Evolutionary conservation across 2,888 invertebrate genomes (phyloP).

Genomic region (Smittia sp.): DNA sequence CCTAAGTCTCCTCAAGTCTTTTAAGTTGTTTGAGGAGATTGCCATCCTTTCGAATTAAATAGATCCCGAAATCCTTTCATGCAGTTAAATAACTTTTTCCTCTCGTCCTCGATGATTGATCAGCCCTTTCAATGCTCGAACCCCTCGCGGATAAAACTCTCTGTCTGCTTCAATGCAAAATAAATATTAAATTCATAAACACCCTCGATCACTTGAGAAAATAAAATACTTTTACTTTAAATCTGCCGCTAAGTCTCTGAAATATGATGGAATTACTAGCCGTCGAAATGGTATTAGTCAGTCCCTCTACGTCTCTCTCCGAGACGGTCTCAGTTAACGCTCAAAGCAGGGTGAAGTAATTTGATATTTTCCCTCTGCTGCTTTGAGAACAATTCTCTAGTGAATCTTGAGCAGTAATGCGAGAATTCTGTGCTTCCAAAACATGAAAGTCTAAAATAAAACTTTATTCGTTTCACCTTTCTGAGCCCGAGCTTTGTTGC

Average conservation of each 20-base stretch:
- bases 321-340: too few species aligned
- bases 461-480: not conserved
- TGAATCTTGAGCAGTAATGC: not conserved
- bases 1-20: not conserved
- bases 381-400: not conserved
- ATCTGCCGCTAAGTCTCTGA: conserved; percentile 22
- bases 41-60: conserved; percentile 4
- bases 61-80: not conserved
- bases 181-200: not conserved
- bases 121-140: conserved; percentile 14
- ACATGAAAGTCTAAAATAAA: conserved; percentile 22
- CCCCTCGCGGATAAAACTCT: not conserved
- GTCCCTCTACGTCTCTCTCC: not conserved
- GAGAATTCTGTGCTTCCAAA: not conserved
- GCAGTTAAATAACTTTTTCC: not conserved
- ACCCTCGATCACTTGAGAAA: conserved; percentile 6
- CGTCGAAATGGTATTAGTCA: not conserved
- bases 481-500: not conserved
- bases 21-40: not conserved
- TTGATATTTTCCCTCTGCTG: not conserved
- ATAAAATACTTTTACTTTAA: conserved; percentile 12
- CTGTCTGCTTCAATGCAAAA: not conserved
- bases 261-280: conserved; percentile 17
- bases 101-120: conserved; percentile 15
- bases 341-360: conserved; percentile 2